These are phyloP conservation scores for Agrilus cyanescens DNA, from an alignment of 2,888 invertebrate genomes.

Conservation along the genomic window DNA sequence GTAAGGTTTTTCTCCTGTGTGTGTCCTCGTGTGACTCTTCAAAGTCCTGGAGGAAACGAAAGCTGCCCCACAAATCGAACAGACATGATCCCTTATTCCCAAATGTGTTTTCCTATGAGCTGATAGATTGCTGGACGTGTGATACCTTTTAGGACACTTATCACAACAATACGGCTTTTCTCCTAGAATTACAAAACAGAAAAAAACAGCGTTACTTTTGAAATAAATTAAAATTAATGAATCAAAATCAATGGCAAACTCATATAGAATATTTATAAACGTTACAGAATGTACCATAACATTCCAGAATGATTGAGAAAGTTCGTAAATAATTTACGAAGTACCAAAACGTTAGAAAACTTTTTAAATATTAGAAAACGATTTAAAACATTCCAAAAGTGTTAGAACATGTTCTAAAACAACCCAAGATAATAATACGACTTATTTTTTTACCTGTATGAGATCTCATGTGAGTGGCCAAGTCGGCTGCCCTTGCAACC, in stretches of 20 bases:
- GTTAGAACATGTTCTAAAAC: too few species aligned
- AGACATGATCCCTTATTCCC: slow-evolving; percentile 27
- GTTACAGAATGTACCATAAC: too few species aligned
- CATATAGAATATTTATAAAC: too few species aligned
- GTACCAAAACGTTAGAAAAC: too few species aligned
- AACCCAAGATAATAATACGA: too few species aligned
- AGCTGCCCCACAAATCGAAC: slow-evolving; percentile 28
- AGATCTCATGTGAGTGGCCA: slow-evolving; percentile 30
- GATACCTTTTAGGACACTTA: slow-evolving; percentile 29
- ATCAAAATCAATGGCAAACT: too few species aligned
- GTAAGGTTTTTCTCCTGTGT: slow-evolving; percentile 32
- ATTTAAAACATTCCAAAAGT: too few species aligned
- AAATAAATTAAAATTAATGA: too few species aligned
- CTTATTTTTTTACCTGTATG: slow-evolving; percentile 28
- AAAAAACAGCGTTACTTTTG: too few species aligned
- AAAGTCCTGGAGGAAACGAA: slow-evolving; percentile 30
- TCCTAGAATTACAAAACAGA: slow-evolving; percentile 19
- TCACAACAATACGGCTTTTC: slow-evolving; percentile 31
- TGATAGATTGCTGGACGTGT: slow-evolving; percentile 31
- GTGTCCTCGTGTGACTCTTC: slow-evolving; percentile 28
- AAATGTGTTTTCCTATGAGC: slow-evolving; percentile 29
- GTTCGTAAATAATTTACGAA: too few species aligned
- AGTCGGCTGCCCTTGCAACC: slow-evolving; percentile 27
- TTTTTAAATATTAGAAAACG: too few species aligned
- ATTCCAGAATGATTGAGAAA: too few species aligned